Evolutionary conservation across 2,888 invertebrate species (phyloP).

Genomic region (Gastrophysa polygoni): DNA sequence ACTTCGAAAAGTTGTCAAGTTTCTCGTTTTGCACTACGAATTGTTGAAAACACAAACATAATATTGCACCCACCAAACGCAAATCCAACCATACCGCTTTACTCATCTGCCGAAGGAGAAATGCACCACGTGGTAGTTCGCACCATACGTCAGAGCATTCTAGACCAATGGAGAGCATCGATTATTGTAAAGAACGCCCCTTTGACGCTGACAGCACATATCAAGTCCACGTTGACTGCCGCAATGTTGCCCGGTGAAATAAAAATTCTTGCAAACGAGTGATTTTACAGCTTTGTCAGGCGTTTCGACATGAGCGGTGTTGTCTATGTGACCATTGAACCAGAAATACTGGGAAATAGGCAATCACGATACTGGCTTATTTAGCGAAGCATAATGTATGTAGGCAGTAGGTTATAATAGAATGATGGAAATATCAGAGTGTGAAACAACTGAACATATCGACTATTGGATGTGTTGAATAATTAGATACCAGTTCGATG

Average conservation of each 20-base stretch:
- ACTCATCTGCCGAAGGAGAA: constrained; percentile 50
- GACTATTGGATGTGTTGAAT: no score
- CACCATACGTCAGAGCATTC: constrained; percentile 47
- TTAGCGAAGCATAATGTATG: background rate
- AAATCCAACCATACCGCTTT: constrained; percentile 28
- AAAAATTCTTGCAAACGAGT: constrained; percentile 35
- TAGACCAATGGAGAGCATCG: constrained; percentile 37
- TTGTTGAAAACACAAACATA: constrained; percentile 34
- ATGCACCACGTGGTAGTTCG: constrained; percentile 54
- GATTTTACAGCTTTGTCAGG: constrained; percentile 29
- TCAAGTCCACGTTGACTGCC: constrained; percentile 55
- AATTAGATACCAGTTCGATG: no score
- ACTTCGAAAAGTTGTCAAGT: background rate
- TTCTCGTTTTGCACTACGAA: constrained; percentile 5
- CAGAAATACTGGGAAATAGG: constrained; percentile 1
- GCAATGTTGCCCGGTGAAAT: constrained; percentile 38
- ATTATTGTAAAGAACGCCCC: constrained; percentile 41
- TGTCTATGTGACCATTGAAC: constrained; percentile 8
- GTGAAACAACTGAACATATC: no score
- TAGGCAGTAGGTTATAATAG: no score
- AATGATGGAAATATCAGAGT: background rate
- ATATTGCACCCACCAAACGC: constrained; percentile 34
- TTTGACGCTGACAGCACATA: constrained; percentile 39
- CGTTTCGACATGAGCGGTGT: constrained; percentile 14
- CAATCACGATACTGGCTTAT: background rate